Base-by-base conservation (phyloP, 2,888 invertebrate genomes). In the Anoplius nigerrimus region DNA sequence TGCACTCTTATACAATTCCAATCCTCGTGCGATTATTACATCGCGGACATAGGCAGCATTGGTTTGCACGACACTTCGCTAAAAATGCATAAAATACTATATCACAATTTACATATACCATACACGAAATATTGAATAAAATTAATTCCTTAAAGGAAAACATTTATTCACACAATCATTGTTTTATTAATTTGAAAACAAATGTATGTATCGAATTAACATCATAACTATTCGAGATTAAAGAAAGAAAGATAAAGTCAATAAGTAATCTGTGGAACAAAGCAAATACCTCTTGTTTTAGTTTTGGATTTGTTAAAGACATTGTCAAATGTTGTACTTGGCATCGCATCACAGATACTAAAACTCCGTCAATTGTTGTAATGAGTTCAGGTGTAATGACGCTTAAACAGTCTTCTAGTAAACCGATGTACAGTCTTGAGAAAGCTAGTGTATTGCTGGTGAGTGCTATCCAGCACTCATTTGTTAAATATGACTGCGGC, bases 401-500 rank as follows among this genome's bases (percentile, higher is more conserved):
- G 82, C 93, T 92, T 76, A 96, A 88, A 76, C 96, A 94, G 84
- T 96, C 94, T 77, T 94, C 93, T 72, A 95, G 91, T 69, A 96
- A 90, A 22, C 92, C 92, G 52, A 95, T 89, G 81, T 93, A 94
- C 3, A 94, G 91, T 88, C 94, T 95, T 5, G 94, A 93, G 89
- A 97, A 97, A 84, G 94, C 93, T 73, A 95, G 90, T 4, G 95
- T 95, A 89, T 95, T 96, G 82, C 92, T 92, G 0, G 96, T 96
- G 80, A 97, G 89, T 74, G 93, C 92, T 59, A 96, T 90, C 93
- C 94, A 94, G 76, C 91, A 91, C 66, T 92, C 93, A 74, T 92
- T 93, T 90, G 86, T 72, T 73, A 87, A 69, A 56, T 76, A 86
- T 20, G 68, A 76, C 0, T 78, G 13, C 2, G 87, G 85, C 0